Conservation (phyloP, 92 coral and sea anemone species). For the Scolanthus callimorphus region DNA sequence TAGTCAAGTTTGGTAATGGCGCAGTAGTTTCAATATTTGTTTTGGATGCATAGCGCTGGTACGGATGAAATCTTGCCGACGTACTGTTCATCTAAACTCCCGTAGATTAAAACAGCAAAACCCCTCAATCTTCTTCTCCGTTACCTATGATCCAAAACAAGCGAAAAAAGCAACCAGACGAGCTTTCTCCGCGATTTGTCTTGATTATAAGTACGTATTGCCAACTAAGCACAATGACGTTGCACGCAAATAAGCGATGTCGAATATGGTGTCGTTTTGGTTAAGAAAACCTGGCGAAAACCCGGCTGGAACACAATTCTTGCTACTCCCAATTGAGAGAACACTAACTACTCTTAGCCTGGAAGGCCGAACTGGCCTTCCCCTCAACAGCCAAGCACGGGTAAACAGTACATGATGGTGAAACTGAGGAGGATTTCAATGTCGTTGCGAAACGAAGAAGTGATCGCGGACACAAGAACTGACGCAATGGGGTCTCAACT, state of each 20-base stretch:
- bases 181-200: slow-evolving; percentile 29
- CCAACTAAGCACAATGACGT: slow-evolving; percentile 94
- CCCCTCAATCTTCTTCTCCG: not conserved
- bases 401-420: slow-evolving; percentile 74
- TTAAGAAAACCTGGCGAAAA: slow-evolving; percentile 31
- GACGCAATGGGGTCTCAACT: slow-evolving; percentile 88
- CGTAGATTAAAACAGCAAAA: slow-evolving; percentile 11
- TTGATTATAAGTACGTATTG: slow-evolving; percentile 63
- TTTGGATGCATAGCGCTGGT: slow-evolving; percentile 97
- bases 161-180: slow-evolving; percentile 39
- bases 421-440: slow-evolving; percentile 31
- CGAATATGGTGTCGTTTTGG: slow-evolving; percentile 82
- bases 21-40: slow-evolving; percentile 90
- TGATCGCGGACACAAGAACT: slow-evolving; percentile 49
- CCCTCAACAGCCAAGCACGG: slow-evolving; percentile 62
- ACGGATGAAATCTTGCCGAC: slow-evolving; percentile 94
- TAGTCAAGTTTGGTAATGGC: slow-evolving; percentile 98
- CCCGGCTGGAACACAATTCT: slow-evolving; percentile 34
- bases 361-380: slow-evolving; percentile 94
- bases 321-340: too few species aligned
- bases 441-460: slow-evolving; percentile 56
- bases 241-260: slow-evolving; percentile 78
- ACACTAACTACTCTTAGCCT: too few species aligned
- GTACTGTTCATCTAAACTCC: slow-evolving; percentile 86
- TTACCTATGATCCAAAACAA: slow-evolving; percentile 11